Evolutionary conservation across 2,888 invertebrate species (phyloP).

Genomic region (Drosophila neonasuta): DNA sequence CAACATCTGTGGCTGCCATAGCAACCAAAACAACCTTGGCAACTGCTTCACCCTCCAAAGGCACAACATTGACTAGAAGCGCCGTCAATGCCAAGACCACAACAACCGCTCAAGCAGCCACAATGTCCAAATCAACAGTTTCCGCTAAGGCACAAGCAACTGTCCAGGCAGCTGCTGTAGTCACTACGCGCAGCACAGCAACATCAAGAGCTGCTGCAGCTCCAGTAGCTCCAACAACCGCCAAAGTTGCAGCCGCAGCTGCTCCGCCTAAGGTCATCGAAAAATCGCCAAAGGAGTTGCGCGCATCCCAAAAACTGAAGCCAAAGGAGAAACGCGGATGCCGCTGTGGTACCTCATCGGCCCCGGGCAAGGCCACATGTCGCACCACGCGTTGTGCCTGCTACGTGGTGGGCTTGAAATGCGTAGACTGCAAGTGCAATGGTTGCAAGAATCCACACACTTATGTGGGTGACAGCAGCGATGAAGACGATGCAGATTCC

Average conservation of each 20-base stretch:
- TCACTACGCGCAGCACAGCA: neutral
- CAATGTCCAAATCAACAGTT: neutral
- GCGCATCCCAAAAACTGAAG: constrained; percentile 6
- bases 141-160: neutral
- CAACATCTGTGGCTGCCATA: neutral
- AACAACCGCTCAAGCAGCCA: neutral
- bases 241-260: neutral
- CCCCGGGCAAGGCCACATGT: constrained; percentile 94
- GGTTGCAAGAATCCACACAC: constrained; percentile 96
- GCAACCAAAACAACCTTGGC: neutral
- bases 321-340: constrained; percentile 88
- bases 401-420: constrained; percentile 94
- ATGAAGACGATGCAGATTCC: constrained; percentile 17
- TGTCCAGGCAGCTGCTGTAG: neutral
- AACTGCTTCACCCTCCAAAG: neutral
- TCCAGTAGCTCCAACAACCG: neutral
- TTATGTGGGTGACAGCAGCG: constrained; percentile 88
- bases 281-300: neutral
- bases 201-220: neutral
- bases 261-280: neutral
- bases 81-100: neutral
- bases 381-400: constrained; percentile 97
- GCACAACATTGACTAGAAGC: neutral
- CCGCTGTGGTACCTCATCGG: constrained; percentile 94
- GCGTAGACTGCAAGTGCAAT: constrained; percentile 94